Evolutionary conservation across 2,113 vertebrate genomes (phyloP), one percentile per base, ranked within the genome.

Genomic region (Pygoscelis antarcticus): DNA sequence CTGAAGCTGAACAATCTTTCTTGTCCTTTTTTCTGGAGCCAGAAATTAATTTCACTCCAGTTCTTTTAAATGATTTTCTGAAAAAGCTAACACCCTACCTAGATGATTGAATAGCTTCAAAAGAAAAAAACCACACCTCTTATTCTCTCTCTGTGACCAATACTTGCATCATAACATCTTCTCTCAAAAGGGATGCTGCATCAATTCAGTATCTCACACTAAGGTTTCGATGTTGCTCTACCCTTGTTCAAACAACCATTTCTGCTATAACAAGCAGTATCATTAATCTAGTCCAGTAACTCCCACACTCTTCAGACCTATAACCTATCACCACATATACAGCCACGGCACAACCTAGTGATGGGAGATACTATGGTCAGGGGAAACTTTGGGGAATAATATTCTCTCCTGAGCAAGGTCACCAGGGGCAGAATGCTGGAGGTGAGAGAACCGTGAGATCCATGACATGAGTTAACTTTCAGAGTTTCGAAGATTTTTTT

Each of bases 401-500:
- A 20, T 49, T 84, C 47, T 23, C 58, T 36, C 34, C 29, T 16
- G 32, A 52, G 25, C 27, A 83, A 74, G 21, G 47, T 40, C 36
- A 68, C 23, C 3, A 1, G 19, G 42, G 36, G 25, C 27, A 68
- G 54, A 83, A 83, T 27, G 29, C 20, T 40, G n/a, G 9, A 85
- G 40, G 26, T 0, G 0, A 70, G 18, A 55, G 52, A 82, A 61
- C 10, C 1, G 1, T 19, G 8, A 81, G 25, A 57, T 36, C 42
- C 8, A 51, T 46, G 18, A 36, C 4, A 74, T 34, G 6, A 79
- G 10, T 7, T n/a, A 25, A 70, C n/a, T 46, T 89, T 62, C 40
- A 54, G 19, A 62, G 57, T 76, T 87, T 40, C 10, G 16, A 87
- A 79, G 6, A 52, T 10, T 4, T 15, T 58, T 4, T 15, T 58